phyloP scores from a whole-genome alignment of 2,888 invertebrate species.

The Tinea semifulvella region DNA sequence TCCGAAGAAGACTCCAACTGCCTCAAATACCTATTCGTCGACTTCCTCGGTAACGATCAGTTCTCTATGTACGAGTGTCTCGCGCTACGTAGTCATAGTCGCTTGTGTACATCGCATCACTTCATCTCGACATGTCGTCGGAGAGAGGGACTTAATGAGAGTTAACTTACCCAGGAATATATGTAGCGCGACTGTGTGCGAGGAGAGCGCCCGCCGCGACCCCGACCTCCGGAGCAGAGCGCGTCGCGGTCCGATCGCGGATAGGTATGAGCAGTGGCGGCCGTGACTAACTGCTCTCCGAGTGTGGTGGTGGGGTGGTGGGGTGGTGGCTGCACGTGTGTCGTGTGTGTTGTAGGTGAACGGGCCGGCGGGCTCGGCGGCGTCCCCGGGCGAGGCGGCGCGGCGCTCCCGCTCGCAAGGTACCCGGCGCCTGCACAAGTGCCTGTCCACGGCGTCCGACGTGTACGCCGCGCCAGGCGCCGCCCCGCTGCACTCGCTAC shows the following conservation, averaged over 20 bases:
- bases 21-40: conserved; percentile 76
- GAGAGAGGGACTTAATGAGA: too few species aligned
- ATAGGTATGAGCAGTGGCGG: conserved; percentile 28
- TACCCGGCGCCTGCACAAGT: conserved; percentile 93
- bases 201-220: conserved; percentile 23
- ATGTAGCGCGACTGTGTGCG: conserved; percentile 42
- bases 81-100: background rate
- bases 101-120: background rate
- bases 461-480: conserved; percentile 70
- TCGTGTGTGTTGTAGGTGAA: conserved; percentile 35
- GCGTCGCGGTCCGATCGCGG: conserved; percentile 15
- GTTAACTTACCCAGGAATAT: conserved; percentile 40
- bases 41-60: conserved; percentile 73
- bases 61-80: conserved; percentile 27
- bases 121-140: too few species aligned
- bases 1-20: conserved; percentile 71
- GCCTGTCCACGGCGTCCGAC: conserved; percentile 88
- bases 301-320: conserved; percentile 20
- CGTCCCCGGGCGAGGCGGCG: conserved; percentile 46
- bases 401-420: conserved; percentile 94
- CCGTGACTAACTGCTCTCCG: conserved; percentile 35
- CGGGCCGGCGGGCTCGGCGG: conserved; percentile 32
- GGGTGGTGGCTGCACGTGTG: conserved; percentile 23
- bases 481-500: conserved; percentile 73
- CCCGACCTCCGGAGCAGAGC: conserved; percentile 19